A percentile compares a stretch with the other conserved stretches of the same genome.
Conservation (phyloP, 2,113 vertebrate genomes). For the Melanerpes aurifrons region DNA sequence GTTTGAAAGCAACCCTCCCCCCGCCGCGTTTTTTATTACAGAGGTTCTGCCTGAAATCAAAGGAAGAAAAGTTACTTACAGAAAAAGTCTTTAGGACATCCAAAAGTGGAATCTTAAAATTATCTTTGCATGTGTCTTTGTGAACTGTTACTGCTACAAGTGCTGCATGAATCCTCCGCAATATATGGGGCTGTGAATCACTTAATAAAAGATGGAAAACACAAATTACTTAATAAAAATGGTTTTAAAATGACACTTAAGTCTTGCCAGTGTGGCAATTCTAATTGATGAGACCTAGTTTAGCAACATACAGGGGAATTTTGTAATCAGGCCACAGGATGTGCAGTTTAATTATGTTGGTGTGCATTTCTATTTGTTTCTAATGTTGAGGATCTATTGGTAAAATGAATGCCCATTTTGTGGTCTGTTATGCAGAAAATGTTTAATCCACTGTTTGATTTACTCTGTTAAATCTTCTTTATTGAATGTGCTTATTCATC, state of each 20-base stretch:
- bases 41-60: not conserved
- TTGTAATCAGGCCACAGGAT: slow-evolving; percentile 67
- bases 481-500: slow-evolving; percentile 81
- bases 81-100: not conserved
- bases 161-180: not conserved
- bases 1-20: not conserved
- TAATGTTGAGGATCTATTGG: slow-evolving; percentile 72
- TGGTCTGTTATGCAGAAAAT: slow-evolving; percentile 85
- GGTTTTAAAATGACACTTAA: not conserved
- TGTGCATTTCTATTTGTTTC: slow-evolving; percentile 76
- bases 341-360: slow-evolving; percentile 74
- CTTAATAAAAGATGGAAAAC: slow-evolving; percentile 11
- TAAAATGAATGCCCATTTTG: slow-evolving; percentile 82
- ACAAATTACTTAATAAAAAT: slow-evolving; percentile 10
- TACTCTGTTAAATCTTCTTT: slow-evolving; percentile 83
- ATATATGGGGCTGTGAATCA: not conserved
- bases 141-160: slow-evolving; percentile 22
- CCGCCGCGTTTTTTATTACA: not conserved
- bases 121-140: not conserved
- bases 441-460: slow-evolving; percentile 82
- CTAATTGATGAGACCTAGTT: slow-evolving; percentile 65
- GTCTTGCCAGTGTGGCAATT: slow-evolving; percentile 24
- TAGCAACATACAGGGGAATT: slow-evolving; percentile 67
- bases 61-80: not conserved
- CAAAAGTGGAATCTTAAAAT: not conserved